Evolutionary conservation across 2,797 vertebrate genomes (phyloP), one percentile per base, ranked within the genome.

Genomic region (Tragopan temminckii): DNA sequence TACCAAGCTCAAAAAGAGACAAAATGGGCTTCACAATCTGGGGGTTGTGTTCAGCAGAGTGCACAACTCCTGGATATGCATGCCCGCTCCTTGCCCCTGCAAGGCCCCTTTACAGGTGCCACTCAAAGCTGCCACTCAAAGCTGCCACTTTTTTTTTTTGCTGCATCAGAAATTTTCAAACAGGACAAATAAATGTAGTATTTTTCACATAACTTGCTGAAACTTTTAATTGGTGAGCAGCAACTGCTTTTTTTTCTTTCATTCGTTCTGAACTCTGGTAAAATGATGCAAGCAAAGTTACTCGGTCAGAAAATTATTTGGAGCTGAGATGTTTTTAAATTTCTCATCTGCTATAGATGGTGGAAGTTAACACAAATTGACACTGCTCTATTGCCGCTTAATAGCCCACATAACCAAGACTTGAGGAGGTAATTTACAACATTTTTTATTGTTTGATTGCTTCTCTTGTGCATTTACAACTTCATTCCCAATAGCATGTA

Each of bases 231-330:
- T 64, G 18, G 13, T 69, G 17, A 43, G 11, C 11, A 80, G 61
- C 33, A 48, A 46, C 3, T 16, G 16, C 23, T 50, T 24, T n/a
- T 19, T 88, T 94, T 46, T 18, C 12, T 68, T 85, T 71, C 38
- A 43, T 83, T 83, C 40, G 78, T 33, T 58, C 55, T 76, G 55
- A 86, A 59, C 31, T 91, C 55, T 25, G n/a, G 24, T 75, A 76
- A 80, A 87, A 74, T 27, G 17, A 17, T 57, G 72, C 61, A 72
- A 89, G 63, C 79, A 87, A 90, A 62, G n/a, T 66, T 82, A 84
- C 24, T 63, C 42, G 90, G 79, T 79, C 89, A 89, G 46, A 82
- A 88, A 80, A 80, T 66, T 40, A 67, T 87, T 92, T 85, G 70
- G 64, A 80, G 29, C 20, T 87, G 57, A 35, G 31, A 36, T 74